Percentiles rank a stretch among this genome's conserved stretches.
Evolutionary conservation across 2,888 invertebrate genomes (phyloP).

Genomic region (Carcina quercana): DNA sequence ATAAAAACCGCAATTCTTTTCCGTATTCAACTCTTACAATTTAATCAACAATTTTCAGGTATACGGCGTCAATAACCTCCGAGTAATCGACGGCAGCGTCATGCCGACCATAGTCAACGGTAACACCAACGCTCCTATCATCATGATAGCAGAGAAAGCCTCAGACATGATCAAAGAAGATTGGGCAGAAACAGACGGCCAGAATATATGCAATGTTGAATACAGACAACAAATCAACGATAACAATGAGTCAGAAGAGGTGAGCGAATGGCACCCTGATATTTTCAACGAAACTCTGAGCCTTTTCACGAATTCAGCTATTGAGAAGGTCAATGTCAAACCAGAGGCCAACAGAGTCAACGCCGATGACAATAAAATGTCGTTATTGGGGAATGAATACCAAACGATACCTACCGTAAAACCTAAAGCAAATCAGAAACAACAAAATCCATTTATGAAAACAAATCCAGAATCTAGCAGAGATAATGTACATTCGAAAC

Average conservation of each 20-base stretch:
- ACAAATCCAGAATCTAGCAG: background rate
- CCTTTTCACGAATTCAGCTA: constrained; percentile 37
- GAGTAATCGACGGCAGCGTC: constrained; percentile 88
- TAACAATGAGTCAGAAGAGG: constrained; percentile 22
- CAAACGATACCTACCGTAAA: background rate
- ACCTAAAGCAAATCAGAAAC: background rate
- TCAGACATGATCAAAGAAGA: constrained; percentile 88
- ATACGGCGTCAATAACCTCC: constrained; percentile 77
- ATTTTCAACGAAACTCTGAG: constrained; percentile 46
- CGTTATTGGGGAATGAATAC: background rate
- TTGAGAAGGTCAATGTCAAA: constrained; percentile 11
- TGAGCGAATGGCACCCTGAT: constrained; percentile 21
- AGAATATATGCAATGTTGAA: constrained; percentile 21
- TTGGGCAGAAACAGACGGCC: constrained; percentile 55
- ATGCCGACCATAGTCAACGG: constrained; percentile 88
- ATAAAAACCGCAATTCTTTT: too few relatives aligned
- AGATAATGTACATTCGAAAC: too few relatives aligned
- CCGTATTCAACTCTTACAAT: too few relatives aligned
- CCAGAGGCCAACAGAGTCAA: background rate
- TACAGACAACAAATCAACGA: constrained; percentile 16
- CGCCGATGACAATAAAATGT: background rate
- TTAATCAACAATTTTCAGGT: constrained; percentile 70
- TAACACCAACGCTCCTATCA: constrained; percentile 87
- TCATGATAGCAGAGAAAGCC: constrained; percentile 90
- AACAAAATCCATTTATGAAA: constrained; percentile 4